phyloP scores from a whole-genome alignment of 1,140 invertebrate genomes.

The Chymomyza costata region DNA sequence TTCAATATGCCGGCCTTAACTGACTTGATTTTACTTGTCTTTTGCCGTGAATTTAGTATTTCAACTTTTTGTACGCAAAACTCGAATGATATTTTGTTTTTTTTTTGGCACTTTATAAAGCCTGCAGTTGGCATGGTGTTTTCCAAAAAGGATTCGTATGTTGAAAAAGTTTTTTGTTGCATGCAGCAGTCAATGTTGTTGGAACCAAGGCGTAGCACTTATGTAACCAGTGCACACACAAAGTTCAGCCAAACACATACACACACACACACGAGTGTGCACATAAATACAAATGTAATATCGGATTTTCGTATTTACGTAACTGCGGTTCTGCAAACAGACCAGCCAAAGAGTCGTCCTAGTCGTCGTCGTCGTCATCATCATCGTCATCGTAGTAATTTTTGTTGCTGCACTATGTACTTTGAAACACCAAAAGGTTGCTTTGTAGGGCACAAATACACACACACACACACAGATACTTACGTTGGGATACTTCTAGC shows the following conservation, averaged over 20 bases:
- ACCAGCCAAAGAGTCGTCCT: constrained; percentile 3
- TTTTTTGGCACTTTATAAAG: constrained; percentile 1
- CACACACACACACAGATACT: constrained; percentile 11
- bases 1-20: constrained; percentile 1
- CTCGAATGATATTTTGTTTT: constrained; percentile 29
- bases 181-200: constrained; percentile 8
- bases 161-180: neutral
- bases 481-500: constrained; percentile 5
- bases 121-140: constrained; percentile 3
- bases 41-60: constrained; percentile 54
- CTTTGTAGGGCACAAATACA: constrained; percentile 46
- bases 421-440: constrained; percentile 58
- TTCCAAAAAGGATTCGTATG: constrained; percentile 53
- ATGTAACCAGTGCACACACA: constrained; percentile 48
- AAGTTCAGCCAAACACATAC: constrained; percentile 2
- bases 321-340: constrained; percentile 48
- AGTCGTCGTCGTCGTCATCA: constrained; percentile 33
- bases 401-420: constrained; percentile 52
- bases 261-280: neutral
- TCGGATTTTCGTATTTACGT: constrained; percentile 69
- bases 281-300: constrained; percentile 51
- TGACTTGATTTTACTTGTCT: constrained; percentile 47
- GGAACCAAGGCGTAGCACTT: constrained; percentile 57
- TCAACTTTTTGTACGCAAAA: constrained; percentile 56
- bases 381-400: constrained; percentile 32